A percentile compares a stretch with the other conserved stretches of the same genome.
Evolutionary conservation across 2,888 invertebrate genomes (phyloP).

Genomic region (Luffia ferchaultella): DNA sequence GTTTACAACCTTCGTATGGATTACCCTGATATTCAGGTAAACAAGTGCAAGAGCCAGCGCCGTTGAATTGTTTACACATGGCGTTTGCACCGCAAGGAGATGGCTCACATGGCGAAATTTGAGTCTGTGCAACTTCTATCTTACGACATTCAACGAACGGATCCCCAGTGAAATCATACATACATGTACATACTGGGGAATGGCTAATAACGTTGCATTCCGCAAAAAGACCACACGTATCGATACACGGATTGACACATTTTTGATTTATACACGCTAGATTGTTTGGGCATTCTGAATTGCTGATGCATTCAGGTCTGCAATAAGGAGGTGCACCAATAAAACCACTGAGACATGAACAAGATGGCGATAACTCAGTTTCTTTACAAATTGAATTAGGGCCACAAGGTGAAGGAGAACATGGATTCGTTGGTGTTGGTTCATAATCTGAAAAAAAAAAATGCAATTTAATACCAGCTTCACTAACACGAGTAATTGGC

Average conservation of each 20-base stretch:
- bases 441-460: conserved; percentile 33
- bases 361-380: conserved; percentile 72
- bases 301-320: conserved; percentile 81
- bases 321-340: conserved; percentile 79
- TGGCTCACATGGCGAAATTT: conserved; percentile 64
- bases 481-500: conserved; percentile 2
- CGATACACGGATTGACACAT: conserved; percentile 78
- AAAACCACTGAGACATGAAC: conserved; percentile 75
- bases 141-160: conserved; percentile 73
- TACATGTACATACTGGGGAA: conserved; percentile 76
- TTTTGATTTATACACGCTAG: conserved; percentile 79
- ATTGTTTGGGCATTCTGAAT: conserved; percentile 74
- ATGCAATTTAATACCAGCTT: neutral
- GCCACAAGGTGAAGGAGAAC: conserved; percentile 83
- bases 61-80: conserved; percentile 66
- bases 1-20: conserved; percentile 78
- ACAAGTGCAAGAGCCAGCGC: conserved; percentile 74
- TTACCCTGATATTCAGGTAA: conserved; percentile 75
- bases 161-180: conserved; percentile 74
- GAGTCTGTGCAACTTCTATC: conserved; percentile 39
- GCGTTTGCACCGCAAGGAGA: conserved; percentile 75
- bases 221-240: conserved; percentile 75
- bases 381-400: conserved; percentile 77
- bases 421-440: conserved; percentile 69
- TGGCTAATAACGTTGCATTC: conserved; percentile 80